phyloP scores from a whole-genome alignment of 2,113 vertebrate species.

The Tympanuchus pallidicinctus region DNA sequence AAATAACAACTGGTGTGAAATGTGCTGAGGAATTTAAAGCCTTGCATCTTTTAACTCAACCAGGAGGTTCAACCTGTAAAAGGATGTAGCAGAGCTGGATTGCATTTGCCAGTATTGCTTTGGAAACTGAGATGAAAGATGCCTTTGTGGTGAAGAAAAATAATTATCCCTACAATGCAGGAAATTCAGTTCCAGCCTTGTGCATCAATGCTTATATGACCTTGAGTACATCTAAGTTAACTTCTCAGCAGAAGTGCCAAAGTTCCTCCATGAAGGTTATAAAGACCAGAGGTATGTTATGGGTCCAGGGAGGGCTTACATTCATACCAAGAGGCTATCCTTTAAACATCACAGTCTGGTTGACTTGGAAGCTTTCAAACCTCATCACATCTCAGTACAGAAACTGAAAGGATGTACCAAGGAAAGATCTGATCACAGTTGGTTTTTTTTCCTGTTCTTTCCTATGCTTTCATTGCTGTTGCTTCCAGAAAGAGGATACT shows the following conservation, averaged over 20 bases:
- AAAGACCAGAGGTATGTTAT: neutral
- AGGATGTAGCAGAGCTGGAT: neutral
- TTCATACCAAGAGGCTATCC: constrained; percentile 1
- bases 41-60: neutral
- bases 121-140: constrained; percentile 40
- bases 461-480: constrained; percentile 40
- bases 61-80: neutral
- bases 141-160: constrained; percentile 34
- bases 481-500: constrained; percentile 38
- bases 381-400: constrained; percentile 9
- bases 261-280: neutral
- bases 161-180: constrained; percentile 10
- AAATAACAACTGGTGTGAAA: constrained; percentile 10
- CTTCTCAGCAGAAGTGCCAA: neutral
- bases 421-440: constrained; percentile 34
- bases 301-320: constrained; percentile 18
- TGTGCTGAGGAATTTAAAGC: neutral
- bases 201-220: neutral
- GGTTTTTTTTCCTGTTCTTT: neutral
- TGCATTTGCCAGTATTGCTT: constrained; percentile 35
- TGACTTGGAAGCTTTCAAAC: constrained; percentile 29
- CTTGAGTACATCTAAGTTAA: neutral
- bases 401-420: constrained; percentile 47
- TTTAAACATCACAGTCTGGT: constrained; percentile 42
- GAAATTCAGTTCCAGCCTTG: constrained; percentile 30